A percentile compares a stretch with the other conserved stretches of the same genome.
These are phyloP conservation scores for Tetrax tetrax DNA, from an alignment of 2,113 vertebrate genomes.

Conservation along the genomic window DNA sequence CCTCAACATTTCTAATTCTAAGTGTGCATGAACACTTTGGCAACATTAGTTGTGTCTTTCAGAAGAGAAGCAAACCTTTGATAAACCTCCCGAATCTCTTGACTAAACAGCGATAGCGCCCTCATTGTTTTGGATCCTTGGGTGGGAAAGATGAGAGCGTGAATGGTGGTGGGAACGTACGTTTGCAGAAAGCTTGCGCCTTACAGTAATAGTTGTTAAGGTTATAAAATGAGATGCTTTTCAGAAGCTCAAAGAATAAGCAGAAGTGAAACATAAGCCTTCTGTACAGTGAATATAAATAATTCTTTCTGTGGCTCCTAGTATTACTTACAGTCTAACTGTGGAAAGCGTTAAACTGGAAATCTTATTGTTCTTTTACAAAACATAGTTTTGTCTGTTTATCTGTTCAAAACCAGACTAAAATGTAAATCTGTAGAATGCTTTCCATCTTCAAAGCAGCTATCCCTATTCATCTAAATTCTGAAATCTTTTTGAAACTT, in stretches of 20 bases:
- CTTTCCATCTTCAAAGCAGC: constrained; percentile 37
- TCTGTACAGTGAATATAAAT: background rate
- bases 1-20: background rate
- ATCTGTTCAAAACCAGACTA: background rate
- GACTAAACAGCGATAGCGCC: background rate
- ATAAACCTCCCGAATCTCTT: background rate
- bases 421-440: constrained; percentile 50
- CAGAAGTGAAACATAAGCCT: background rate
- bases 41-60: background rate
- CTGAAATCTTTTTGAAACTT: constrained; percentile 43
- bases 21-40: background rate
- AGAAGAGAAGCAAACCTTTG: background rate
- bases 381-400: constrained; percentile 30
- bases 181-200: background rate
- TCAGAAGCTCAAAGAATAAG: background rate
- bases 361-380: background rate
- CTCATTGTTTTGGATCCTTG: background rate
- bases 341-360: background rate
- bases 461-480: constrained; percentile 40
- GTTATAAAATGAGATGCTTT: constrained; percentile 2
- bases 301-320: constrained; percentile 22
- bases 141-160: background rate
- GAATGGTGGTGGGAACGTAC: background rate
- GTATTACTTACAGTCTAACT: background rate
- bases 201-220: background rate